phyloP scores from a whole-genome alignment of 2,888 invertebrate genomes.

The Phengaris arion region DNA sequence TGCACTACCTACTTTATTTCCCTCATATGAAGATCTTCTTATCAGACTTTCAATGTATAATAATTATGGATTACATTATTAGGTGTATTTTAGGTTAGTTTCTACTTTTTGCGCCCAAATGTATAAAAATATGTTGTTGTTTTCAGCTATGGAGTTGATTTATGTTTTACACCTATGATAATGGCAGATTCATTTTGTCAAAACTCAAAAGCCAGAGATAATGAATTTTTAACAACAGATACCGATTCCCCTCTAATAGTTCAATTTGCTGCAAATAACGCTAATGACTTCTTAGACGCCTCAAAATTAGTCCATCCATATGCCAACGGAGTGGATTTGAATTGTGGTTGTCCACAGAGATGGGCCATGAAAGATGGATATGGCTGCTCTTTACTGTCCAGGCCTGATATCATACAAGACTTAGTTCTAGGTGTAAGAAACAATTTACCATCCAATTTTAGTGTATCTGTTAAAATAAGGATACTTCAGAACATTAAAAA shows the following conservation, averaged over 20 bases:
- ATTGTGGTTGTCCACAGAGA: conserved; percentile 98
- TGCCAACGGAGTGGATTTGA: conserved; percentile 95
- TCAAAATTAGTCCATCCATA: conserved; percentile 90
- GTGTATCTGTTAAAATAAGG: conserved; percentile 95
- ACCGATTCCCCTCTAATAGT: conserved; percentile 92
- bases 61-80: background rate
- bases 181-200: conserved; percentile 95
- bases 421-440: conserved; percentile 88
- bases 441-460: conserved; percentile 85
- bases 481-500: conserved; percentile 83
- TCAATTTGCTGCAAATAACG: conserved; percentile 95
- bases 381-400: conserved; percentile 89
- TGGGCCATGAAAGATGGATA: conserved; percentile 96
- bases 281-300: conserved; percentile 90
- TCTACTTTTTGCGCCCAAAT: background rate
- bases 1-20: background rate
- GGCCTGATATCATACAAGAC: conserved; percentile 91
- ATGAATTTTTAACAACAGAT: conserved; percentile 87
- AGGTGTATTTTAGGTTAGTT: background rate
- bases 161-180: conserved; percentile 98
- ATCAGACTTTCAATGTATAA: too few relatives aligned
- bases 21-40: too few relatives aligned
- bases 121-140: conserved; percentile 34
- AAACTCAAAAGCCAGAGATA: conserved; percentile 90
- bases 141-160: conserved; percentile 89